Evolutionary conservation across 37 sponge, comb jelly and placozoan genomes (phyloP), one percentile per base, ranked within the genome.

Genomic region (Cliona cf. orientalis): DNA sequence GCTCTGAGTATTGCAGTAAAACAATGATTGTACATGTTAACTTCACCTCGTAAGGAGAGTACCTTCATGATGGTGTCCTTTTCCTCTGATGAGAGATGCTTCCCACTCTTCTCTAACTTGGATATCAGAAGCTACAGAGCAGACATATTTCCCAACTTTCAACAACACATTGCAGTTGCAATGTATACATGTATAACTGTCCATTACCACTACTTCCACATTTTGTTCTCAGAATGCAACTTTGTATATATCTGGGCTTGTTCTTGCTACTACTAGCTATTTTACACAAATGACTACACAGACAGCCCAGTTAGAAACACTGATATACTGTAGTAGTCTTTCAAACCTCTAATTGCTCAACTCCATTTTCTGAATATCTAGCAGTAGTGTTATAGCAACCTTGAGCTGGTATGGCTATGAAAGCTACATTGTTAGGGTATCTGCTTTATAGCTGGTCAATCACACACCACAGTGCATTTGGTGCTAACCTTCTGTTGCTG

Each of bases 401-500:
- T n/a, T n/a, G n/a, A n/a, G n/a, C n/a, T n/a, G n/a, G n/a, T n/a
- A n/a, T n/a, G n/a, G n/a, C n/a, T n/a, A n/a, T n/a, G n/a, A n/a
- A n/a, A n/a, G n/a, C n/a, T n/a, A n/a, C n/a, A n/a, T n/a, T n/a
- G n/a, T n/a, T n/a, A n/a, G n/a, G n/a, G n/a, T n/a, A n/a, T n/a
- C n/a, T n/a, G n/a, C n/a, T n/a, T n/a, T n/a, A n/a, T n/a, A 49
- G 55, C 11, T 49, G 14, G 55, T 49, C 55, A 62, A 23, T 42
- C 29, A 38, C 23, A 21, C 29, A 33, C 26, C 5, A 1, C 39
- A 12, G 25, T 26, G n/a, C n/a, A n/a, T n/a, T n/a, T n/a, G n/a
- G n/a, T n/a, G n/a, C 79, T 9, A 25, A 91, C 95, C 85, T 94
- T 94, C 53, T 94, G 95, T 46, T 85, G 86, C 22, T 84, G 72